Evolutionary conservation across 2,797 vertebrate species (phyloP), one percentile per base, ranked within the genome.

Genomic region (Enteromius trimaculatus): DNA sequence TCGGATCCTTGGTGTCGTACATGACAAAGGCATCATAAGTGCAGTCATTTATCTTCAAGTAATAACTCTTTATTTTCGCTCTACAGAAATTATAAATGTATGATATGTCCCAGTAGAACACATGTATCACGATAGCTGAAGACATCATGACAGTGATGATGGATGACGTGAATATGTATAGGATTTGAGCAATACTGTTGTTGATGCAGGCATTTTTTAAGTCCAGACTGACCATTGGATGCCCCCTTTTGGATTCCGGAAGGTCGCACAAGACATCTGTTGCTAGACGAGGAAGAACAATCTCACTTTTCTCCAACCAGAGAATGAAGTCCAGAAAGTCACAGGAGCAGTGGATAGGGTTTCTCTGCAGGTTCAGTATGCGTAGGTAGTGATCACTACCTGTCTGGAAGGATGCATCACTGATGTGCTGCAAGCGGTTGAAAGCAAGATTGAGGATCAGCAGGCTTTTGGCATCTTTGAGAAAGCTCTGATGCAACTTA

Each of bases 91-190:
- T 64, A 26, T 90, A 91, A 55, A 88, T 86, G 29, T 90, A 91
- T 72, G 79, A 87, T 1, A 86, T 34, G 81, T 90, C 90, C 91
- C 91, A 93, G 75, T 91, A 90, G 88, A 92, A 93, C 26, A 91
- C 83, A 14, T 88, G 77, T 51, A 90, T 89, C 29, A 62, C 84
- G 78, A 92, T 53, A 68, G 88, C 89, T 31, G 81, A 77, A 77
- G 85, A 31, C 65, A 88, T 69, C 6, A 88, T 42, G 0, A 14
- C n/a, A 34, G 86, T 47, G 71, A 92, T 88, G 77, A 90, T 64
- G 11, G 90, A 86, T 1, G 89, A 88, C 0, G 89, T 89, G n/a
- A 90, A 4, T 1, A 86, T 83, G 17, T 87, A 92, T 1, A 90
- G 13, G 13, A 85, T 37, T 3, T 81, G 85, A 7, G 89, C 89